A percentile compares a stretch with the other conserved stretches of the same genome.
phyloP scores from a whole-genome alignment of 2,888 invertebrate genomes.

The Eumacrocentrus americanus region DNA sequence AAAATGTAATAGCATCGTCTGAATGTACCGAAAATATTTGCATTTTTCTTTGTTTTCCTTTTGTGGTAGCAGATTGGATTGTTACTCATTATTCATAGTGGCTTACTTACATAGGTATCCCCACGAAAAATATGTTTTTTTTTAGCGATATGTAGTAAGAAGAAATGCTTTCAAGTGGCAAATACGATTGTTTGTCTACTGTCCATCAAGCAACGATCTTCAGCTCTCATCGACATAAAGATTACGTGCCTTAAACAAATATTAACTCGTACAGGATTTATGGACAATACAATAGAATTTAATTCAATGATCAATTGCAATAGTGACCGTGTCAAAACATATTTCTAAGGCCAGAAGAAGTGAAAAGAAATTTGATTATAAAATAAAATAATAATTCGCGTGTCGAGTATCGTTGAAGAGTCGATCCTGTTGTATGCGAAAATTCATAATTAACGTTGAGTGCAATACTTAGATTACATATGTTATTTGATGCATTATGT shows the following conservation, averaged over 20 bases:
- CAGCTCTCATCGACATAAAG: neutral
- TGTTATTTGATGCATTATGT: neutral
- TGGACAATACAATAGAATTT: conserved; percentile 1
- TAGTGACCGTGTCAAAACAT: too few species aligned
- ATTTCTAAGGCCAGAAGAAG: neutral
- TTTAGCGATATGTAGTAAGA: conserved; percentile 3
- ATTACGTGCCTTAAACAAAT: neutral
- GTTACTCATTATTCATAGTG: neutral
- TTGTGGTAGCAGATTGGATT: neutral
- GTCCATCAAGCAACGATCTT: neutral
- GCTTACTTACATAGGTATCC: neutral
- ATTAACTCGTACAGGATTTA: neutral
- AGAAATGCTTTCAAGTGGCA: neutral
- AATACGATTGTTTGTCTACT: neutral
- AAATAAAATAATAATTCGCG: neutral
- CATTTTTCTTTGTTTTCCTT: neutral
- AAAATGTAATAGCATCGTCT: neutral
- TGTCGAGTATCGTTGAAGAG: neutral
- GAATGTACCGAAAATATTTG: neutral
- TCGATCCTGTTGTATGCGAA: too few species aligned
- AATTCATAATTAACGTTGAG: conserved; percentile 23
- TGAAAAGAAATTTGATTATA: neutral
- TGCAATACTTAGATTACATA: conserved; percentile 28
- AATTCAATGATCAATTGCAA: neutral
- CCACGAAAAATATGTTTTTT: neutral